Evolutionary conservation across 2,888 invertebrate genomes (phyloP), one percentile per base, ranked within the genome.

Genomic region (Oligia fasciuncula): DNA sequence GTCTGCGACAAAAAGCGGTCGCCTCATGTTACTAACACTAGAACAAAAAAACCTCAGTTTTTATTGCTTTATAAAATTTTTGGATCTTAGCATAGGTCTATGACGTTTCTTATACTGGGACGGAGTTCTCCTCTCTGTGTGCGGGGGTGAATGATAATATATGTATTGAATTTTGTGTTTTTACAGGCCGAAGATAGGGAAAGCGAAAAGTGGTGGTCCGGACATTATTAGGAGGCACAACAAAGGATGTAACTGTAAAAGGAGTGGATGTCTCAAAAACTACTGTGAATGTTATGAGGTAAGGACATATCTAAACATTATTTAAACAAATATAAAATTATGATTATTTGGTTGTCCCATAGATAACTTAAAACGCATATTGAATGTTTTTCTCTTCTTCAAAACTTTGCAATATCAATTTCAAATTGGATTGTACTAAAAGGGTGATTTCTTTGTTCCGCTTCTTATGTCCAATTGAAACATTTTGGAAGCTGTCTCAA

Each of bases 211-310:
- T 73, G 98, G 98, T n/a, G 98, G 98, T 6, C 98, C 98, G 66
- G 98, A 99, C 88, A 97, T 98, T 76, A 90, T 96, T 72, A 97
- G 99, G 83, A 97, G 99, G 90, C 99, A 99, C 91, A 99, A 99
- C 87, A 99, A 99, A 95, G 99, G 99, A 1, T 99, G 99, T 94
- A 99, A 99, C 93, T 99, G 99, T 94, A 99, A 99, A 95, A 97
- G 99, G 79, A 99, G 99, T 63, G 99, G 99, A 2, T 99, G 99
- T 95, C 97, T 99, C 87, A 99, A 99, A 95, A 99, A 99, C 95
- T 99, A 99, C 95, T 99, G 99, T 95, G 99, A 99, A 97, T 99
- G 99, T 94, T 99, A 99, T 91, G 99, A 99, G 98, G 99, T 98
- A 89, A 87, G 54, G 63, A 29, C 29, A 2, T 60, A 11, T 8